Base-by-base conservation (phyloP, 2,113 vertebrate genomes). In the Platichthys flesus region DNA sequence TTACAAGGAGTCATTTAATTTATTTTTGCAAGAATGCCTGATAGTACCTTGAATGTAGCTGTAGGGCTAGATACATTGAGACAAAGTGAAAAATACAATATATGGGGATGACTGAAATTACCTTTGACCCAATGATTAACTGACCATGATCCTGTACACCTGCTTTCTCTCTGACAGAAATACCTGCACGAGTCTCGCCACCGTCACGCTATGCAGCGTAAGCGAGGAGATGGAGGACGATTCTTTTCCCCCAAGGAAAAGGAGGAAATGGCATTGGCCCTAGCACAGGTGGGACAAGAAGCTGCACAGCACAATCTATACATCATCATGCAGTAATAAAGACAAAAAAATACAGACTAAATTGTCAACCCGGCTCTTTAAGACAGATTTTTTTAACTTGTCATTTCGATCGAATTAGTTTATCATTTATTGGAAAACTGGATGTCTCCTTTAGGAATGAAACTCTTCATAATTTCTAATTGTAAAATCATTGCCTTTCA, bases 161-260 rank as follows among this genome's bases (percentile, higher is more conserved):
- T 6, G 12, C 0, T 73, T 74, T 55, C 1, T 52, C 5, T 62
- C 7, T 49, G 3, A 9, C 90, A 99, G 98, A 99, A 99, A 97
- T 99, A 99, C 74, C 91, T 99, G 7, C 98, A 98, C 1, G 98
- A 99, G 73, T 99, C 98, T 15, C 95, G 98, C 57, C 98, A 99
- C 68, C 96, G 96, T 37, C 98, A 99, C 14, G 98, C 98, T 49
- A 99, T 99, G 98, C 97, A 98, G 78, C 90, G 98, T 57, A 99
- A 99, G 56, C 92, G 97, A 0, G 97, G 98, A 28, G 98, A 99
- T 78, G 98, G 98, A 0, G 98, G 98, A 0, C 95, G 97, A 2
- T 99, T 99, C 93, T 99, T 97, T 90, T 99, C 98, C 26, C 97
- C 97, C 9, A 99, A 99, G 85, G 97, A 98, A 67, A 98, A 97